Conservation (phyloP, 2,113 vertebrate species). For the Lasiurus borealis region DNA sequence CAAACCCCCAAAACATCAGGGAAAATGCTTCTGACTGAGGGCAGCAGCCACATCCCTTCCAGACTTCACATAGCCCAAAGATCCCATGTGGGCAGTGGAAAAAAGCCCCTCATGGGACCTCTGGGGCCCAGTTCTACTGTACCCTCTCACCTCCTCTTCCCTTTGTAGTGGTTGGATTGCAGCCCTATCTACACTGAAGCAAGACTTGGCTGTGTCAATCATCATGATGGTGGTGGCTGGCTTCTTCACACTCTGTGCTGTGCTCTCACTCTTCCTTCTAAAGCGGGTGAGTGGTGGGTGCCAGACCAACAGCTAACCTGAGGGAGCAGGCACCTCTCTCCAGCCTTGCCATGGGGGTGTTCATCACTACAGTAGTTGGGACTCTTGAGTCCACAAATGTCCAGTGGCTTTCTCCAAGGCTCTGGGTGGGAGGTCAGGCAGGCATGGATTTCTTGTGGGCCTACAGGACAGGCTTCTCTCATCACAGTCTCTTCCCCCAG, state of each 20-base stretch:
- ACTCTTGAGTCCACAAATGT: background rate
- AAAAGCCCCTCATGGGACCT: background rate
- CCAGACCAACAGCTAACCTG: accelerated
- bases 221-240: conserved; percentile 98
- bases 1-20: background rate
- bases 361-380: background rate
- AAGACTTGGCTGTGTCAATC: conserved; percentile 84
- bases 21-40: background rate
- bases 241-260: conserved; percentile 93
- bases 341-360: background rate
- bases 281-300: conserved; percentile 91
- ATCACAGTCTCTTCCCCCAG: conserved; percentile 78
- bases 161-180: conserved; percentile 94
- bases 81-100: background rate
- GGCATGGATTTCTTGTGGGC: no score
- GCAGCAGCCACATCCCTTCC: background rate
- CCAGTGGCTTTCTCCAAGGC: background rate
- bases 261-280: conserved; percentile 92
- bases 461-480: background rate
- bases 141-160: background rate
- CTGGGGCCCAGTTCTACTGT: background rate
- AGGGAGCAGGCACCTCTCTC: background rate
- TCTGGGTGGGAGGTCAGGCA: background rate
- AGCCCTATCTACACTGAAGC: conserved; percentile 86
- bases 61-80: background rate